Percentiles rank a stretch among this genome's conserved stretches.
Conservation (phyloP, 2,113 vertebrate species). For the Melozone crissalis region DNA sequence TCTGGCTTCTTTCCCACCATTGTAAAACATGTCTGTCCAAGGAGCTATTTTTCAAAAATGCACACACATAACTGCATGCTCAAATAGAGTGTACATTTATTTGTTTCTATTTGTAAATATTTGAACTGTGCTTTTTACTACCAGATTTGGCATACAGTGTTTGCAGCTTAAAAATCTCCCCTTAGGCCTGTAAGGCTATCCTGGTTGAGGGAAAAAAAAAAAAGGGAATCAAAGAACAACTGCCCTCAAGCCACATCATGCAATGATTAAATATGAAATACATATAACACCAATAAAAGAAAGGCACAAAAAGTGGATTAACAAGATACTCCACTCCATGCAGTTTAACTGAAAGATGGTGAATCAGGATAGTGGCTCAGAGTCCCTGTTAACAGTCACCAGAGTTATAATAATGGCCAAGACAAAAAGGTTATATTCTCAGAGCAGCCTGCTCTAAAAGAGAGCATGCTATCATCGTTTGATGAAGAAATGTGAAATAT, state of each 20-base stretch:
- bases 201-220: background rate
- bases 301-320: constrained; percentile 41
- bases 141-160: background rate
- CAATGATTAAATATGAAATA: constrained; percentile 49
- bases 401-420: constrained; percentile 6
- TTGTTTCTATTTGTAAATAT: constrained; percentile 27
- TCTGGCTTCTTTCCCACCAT: background rate
- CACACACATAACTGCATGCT: background rate
- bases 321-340: background rate
- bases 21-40: background rate
- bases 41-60: background rate
- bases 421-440: constrained; percentile 39
- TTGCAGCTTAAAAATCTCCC: background rate
- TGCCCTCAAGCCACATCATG: background rate
- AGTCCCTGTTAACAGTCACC: background rate
- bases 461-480: constrained; percentile 1
- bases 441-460: constrained; percentile 15
- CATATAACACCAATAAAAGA: background rate
- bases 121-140: background rate
- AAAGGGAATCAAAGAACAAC: background rate
- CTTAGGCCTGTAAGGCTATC: background rate
- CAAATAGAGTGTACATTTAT: background rate
- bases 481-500: constrained; percentile 67
- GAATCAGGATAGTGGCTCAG: background rate
- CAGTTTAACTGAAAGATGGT: background rate